These are phyloP conservation scores for Brassicogethes aeneus DNA, from an alignment of 2,888 invertebrate species.

Conservation along the genomic window DNA sequence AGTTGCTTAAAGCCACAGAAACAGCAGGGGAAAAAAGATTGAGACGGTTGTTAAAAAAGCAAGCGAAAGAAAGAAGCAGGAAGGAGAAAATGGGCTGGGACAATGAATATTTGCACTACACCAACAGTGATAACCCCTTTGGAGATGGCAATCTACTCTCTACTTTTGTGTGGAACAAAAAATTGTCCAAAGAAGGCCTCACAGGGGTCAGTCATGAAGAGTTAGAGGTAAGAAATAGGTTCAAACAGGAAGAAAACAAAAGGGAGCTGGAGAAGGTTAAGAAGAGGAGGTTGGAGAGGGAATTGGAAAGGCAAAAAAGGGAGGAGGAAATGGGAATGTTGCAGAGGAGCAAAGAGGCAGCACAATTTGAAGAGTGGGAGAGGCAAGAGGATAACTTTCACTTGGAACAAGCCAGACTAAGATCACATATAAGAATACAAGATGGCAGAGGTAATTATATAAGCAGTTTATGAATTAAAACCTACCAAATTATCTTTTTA, in stretches of 20 bases:
- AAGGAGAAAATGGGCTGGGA: slow-evolving; percentile 97
- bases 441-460: slow-evolving; percentile 67
- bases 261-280: slow-evolving; percentile 92
- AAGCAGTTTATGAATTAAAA: too few species aligned
- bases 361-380: slow-evolving; percentile 89
- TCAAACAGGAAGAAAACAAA: slow-evolving; percentile 86
- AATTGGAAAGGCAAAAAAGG: slow-evolving; percentile 72
- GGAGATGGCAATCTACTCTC: slow-evolving; percentile 93
- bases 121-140: slow-evolving; percentile 97
- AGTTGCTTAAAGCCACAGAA: slow-evolving; percentile 76
- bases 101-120: slow-evolving; percentile 92
- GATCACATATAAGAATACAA: slow-evolving; percentile 91
- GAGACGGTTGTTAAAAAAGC: slow-evolving; percentile 81
- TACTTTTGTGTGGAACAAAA: slow-evolving; percentile 95
- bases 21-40: slow-evolving; percentile 88
- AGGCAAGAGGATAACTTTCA: slow-evolving; percentile 97
- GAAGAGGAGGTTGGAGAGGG: slow-evolving; percentile 79
- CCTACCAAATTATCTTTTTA: too few species aligned
- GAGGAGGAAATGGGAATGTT: slow-evolving; percentile 77
- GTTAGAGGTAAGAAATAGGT: slow-evolving; percentile 70
- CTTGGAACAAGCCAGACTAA: slow-evolving; percentile 86
- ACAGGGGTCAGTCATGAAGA: slow-evolving; percentile 68
- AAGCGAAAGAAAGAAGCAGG: slow-evolving; percentile 77
- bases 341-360: slow-evolving; percentile 83
- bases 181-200: slow-evolving; percentile 88